Evolutionary conservation across 2,113 vertebrate genomes (phyloP), one percentile per base, ranked within the genome.

Genomic region (Cercocebus atys): DNA sequence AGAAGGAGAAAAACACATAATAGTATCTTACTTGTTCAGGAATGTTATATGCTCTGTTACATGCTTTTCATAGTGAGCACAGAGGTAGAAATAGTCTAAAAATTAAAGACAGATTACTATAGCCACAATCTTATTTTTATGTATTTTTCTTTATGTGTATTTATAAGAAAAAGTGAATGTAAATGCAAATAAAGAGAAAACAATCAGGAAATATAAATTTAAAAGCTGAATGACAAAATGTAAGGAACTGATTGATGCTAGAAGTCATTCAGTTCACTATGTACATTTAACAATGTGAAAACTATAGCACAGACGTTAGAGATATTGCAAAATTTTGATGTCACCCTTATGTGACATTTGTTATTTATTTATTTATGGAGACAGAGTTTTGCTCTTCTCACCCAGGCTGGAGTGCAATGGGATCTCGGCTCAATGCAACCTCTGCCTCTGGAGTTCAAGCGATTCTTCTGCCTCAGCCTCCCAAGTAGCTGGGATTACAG

Each of bases 1-100:
- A 95, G 8, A 93, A 87, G 25, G 68, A 70, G 30, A 90, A 97
- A 97, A 50, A 11, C 14, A 50, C 32, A 40, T 79, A 83, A 55
- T 64, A 11, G 66, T 68, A 40, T 35, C 25, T 88, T 84, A 61
- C 8, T 40, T 89, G 38, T 32, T 86, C 25, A 30, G 81, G 30
- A 66, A 79, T 30, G 52, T 76, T 87, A 23, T 82, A 16, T 68
- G 3, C 35, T 85, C 64, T 75, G 5, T 59, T 86, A 57, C 4
- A 52, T 68, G 13, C n/a, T 72, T 43, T 14, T 18, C 27, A 18
- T 38, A 38, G 38, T 85, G 32, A 94, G 72, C 12, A 43, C 38
- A 45, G 22, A 79, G 25, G 11, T 35, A 50, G 12, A 88, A 72
- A 68, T 84, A 76, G 20, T 25, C 40, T 47, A 17, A 86, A 59